Evolutionary conservation across 2,888 invertebrate species (phyloP).

Genomic region (Thelaira solivaga): DNA sequence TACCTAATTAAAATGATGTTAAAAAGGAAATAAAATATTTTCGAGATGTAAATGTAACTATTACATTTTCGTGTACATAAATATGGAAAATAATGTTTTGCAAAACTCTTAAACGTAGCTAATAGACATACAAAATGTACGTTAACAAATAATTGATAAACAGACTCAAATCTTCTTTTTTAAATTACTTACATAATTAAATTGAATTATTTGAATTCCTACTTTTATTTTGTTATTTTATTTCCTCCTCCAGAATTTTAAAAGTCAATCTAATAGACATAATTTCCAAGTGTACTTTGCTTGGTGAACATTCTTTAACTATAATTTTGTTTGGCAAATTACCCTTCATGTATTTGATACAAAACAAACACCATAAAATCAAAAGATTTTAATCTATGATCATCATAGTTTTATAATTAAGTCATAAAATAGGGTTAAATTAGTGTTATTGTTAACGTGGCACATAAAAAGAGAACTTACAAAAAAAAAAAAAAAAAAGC

Average conservation of each 20-base stretch:
- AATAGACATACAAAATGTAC: too few species aligned
- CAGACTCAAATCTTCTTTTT: too few species aligned
- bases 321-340: conserved; percentile 39
- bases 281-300: not conserved
- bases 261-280: not conserved
- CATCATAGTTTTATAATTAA: conserved; percentile 67
- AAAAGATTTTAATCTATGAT: conserved; percentile 48
- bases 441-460: conserved; percentile 67
- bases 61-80: too few species aligned
- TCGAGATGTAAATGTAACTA: too few species aligned
- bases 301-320: conserved; percentile 4
- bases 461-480: not conserved
- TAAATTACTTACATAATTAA: too few species aligned
- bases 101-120: too few species aligned
- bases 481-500: conserved; percentile 1
- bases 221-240: not conserved
- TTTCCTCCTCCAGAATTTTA: not conserved
- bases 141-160: too few species aligned
- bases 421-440: conserved; percentile 70
- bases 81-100: too few species aligned
- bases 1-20: too few species aligned
- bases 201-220: not conserved
- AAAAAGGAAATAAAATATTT: too few species aligned
- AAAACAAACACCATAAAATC: conserved; percentile 32
- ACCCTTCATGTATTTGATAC: conserved; percentile 11